Evolutionary conservation across 1,140 invertebrate genomes (phyloP).

Genomic region (Zaprionus tsacasi): DNA sequence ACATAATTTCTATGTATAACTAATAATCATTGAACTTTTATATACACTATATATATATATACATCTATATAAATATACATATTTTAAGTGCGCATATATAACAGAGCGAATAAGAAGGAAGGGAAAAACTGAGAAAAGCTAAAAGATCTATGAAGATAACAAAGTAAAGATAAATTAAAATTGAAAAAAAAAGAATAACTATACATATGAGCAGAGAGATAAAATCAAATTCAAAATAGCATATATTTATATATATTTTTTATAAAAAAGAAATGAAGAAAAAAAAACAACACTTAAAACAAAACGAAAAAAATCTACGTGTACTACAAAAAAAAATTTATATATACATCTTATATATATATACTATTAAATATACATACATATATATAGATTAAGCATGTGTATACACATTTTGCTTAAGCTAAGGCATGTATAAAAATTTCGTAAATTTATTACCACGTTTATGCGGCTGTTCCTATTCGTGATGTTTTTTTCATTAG

Average conservation of each 20-base stretch:
- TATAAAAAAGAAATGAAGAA: conserved; percentile 63
- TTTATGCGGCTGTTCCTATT: conserved; percentile 49
- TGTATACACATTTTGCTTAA: conserved; percentile 73
- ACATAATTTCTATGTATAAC: conserved; percentile 54
- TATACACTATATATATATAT: conserved; percentile 45
- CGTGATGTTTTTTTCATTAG: conserved; percentile 30
- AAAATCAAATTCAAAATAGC: conserved; percentile 79
- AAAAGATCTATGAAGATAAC: conserved; percentile 4
- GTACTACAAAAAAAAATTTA: conserved; percentile 72
- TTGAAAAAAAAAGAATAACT: conserved; percentile 65
- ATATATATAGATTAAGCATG: conserved; percentile 50
- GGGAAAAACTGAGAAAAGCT: conserved; percentile 1
- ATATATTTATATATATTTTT: conserved; percentile 82
- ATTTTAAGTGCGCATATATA: conserved; percentile 49
- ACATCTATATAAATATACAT: conserved; percentile 36
- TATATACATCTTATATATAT: conserved; percentile 54
- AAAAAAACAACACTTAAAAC: conserved; percentile 42
- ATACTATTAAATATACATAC: conserved; percentile 29
- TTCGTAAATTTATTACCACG: conserved; percentile 67
- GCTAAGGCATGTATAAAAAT: conserved; percentile 76
- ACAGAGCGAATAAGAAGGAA: conserved; percentile 6
- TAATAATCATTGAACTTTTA: conserved; percentile 58
- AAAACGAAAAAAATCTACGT: conserved; percentile 53
- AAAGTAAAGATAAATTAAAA: conserved; percentile 13
- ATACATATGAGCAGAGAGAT: conserved; percentile 81